phyloP scores from a whole-genome alignment of 2,888 invertebrate species.

The Stenchaetothrips biformis region DNA sequence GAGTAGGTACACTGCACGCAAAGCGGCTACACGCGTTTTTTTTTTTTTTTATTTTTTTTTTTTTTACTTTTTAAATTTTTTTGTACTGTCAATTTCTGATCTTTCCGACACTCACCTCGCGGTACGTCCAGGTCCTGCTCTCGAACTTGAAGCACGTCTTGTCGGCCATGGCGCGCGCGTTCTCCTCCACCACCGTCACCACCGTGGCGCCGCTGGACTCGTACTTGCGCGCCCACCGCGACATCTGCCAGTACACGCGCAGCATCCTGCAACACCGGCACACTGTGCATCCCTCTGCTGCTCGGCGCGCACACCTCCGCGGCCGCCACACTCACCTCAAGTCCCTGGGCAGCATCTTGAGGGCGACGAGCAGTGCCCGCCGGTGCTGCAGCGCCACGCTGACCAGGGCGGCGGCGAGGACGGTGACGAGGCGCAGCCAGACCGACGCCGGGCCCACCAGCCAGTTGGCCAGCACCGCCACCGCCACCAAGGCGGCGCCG shows the following conservation, averaged over 20 bases:
- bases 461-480: not conserved
- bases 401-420: not conserved
- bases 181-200: conserved; percentile 44
- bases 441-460: not conserved
- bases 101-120: conserved; percentile 44
- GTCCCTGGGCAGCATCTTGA: not conserved
- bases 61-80: too few species aligned
- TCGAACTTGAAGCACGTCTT: conserved; percentile 50
- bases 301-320: too few species aligned
- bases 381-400: not conserved
- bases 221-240: conserved; percentile 50
- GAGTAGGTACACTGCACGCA: too few species aligned
- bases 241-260: conserved; percentile 59
- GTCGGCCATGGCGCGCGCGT: conserved; percentile 45
- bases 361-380: not conserved
- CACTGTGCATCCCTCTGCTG: too few species aligned
- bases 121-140: conserved; percentile 50
- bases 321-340: not conserved
- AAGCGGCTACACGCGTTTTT: not conserved
- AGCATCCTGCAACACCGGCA: conserved; percentile 42
- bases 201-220: conserved; percentile 39
- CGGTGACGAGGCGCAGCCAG: not conserved
- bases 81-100: not conserved
- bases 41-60: not conserved
- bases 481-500: not conserved